Evolutionary conservation across 2,113 vertebrate species (phyloP), one percentile per base, ranked within the genome.

Genomic region (Myiopsitta monachus): DNA sequence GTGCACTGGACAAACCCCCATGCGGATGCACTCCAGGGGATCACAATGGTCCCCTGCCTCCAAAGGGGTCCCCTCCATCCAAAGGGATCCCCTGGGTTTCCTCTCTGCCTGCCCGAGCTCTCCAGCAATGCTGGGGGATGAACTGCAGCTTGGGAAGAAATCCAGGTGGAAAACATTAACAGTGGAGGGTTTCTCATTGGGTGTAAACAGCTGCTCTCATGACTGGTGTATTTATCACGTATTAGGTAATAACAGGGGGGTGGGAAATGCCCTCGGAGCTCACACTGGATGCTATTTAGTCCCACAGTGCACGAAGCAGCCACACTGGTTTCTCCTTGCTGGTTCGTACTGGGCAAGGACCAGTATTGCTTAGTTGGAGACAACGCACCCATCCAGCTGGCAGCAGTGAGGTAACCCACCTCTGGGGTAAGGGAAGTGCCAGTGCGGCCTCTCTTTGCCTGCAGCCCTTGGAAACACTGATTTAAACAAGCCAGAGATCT

Each of bases 31-130:
- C 51, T 23, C 41, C 0, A 59, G 0, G 14, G 41, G 59, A 79
- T 19, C 39, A 41, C 1, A 8, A 14, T 18, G 0, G 0, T 59
- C 33, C 55, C 21, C 33, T 59, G 33, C 33, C n/a, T n/a, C 21
- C 55, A n/a, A n/a, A 59, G 55, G 33, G 33, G 36, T 36, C 33
- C 33, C 21, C 9, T 59, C 22, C 57, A 36, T 36, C 33, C 22
- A 15, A 36, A 59, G 33, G 33, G 33, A 22, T 36, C 57, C 57
- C 33, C 33, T 59, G 22, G 57, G 57, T 59, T 59, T 59, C 57
- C 57, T 52, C 44, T 22, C 24, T 0, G 5, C 41, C 83, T 75
- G n/a, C 61, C 24, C 11, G 1, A 87, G 49, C 18, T 47, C 41
- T 84, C 64, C 84, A 93, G 81, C 74, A 83, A 81, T 31, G 8